These are phyloP conservation scores for Rhopilema esculentum DNA, from an alignment of 30 jellyfish, hydroid and myxozoan genomes.

Conservation along the genomic window DNA sequence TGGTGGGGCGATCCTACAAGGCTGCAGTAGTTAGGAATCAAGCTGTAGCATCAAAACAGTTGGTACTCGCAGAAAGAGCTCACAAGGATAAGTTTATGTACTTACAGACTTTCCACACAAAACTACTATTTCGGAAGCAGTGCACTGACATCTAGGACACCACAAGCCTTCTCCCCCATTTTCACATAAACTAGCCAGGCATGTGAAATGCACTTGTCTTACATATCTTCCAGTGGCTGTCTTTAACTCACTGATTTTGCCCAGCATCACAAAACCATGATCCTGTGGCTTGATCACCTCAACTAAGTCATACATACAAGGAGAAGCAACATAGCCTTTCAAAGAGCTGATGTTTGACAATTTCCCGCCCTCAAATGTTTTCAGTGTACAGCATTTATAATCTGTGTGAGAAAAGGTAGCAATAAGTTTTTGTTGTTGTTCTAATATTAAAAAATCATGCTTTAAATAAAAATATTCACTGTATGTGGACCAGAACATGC, in stretches of 20 bases:
- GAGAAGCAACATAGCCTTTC: slow-evolving; percentile 67
- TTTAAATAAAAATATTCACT: too few relatives aligned
- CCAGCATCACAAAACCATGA: slow-evolving; percentile 34
- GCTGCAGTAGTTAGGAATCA: too few relatives aligned
- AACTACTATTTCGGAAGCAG: not conserved
- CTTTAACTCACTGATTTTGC: not conserved
- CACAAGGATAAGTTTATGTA: not conserved
- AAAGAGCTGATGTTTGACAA: slow-evolving; percentile 37
- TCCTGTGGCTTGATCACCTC: not conserved
- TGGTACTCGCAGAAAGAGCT: too few relatives aligned
- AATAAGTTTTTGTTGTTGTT: too few relatives aligned
- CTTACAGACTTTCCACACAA: not conserved
- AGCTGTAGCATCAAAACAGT: too few relatives aligned
- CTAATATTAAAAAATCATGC: too few relatives aligned
- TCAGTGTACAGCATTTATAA: not conserved
- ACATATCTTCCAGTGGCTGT: not conserved
- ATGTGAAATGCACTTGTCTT: slow-evolving; percentile 36
- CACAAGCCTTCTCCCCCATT: not conserved
- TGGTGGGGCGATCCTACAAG: too few relatives aligned
- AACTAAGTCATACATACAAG: slow-evolving; percentile 27
- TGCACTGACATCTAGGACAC: slow-evolving; percentile 21
- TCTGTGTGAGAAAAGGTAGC: not conserved
- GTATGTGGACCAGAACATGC: not conserved
- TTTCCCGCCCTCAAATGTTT: slow-evolving; percentile 20
- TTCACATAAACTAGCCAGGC: not conserved